phyloP scores from a whole-genome alignment of 2,797 vertebrate species.

The Sebastes melanostomus region DNA sequence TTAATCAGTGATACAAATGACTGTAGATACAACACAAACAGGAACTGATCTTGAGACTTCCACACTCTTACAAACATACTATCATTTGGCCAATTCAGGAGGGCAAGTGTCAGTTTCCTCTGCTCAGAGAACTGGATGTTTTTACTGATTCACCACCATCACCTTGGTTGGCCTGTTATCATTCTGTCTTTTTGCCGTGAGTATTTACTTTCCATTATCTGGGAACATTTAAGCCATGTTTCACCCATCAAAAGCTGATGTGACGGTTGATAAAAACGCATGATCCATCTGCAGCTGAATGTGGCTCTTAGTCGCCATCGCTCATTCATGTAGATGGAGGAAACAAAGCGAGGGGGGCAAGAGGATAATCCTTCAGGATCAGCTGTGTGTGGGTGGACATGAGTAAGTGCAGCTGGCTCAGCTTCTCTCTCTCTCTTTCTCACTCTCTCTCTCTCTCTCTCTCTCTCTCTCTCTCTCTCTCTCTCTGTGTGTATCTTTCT shows the following conservation, averaged over 20 bases:
- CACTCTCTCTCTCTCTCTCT: not conserved
- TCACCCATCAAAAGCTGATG: constrained; percentile 26
- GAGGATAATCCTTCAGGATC: constrained; percentile 78
- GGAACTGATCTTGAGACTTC: not conserved
- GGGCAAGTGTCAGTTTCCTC: not conserved
- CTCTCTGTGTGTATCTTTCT: too few species aligned
- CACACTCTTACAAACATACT: not conserved
- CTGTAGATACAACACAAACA: not conserved
- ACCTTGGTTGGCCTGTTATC: not conserved
- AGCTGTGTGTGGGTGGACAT: constrained; percentile 80
- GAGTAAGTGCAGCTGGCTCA: constrained; percentile 72
- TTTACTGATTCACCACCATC: not conserved
- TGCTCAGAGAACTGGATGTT: not conserved
- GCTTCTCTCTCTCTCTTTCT: constrained; percentile 24
- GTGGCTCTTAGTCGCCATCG: constrained; percentile 37
- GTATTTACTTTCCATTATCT: constrained; percentile 15
- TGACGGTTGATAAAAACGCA: constrained; percentile 40
- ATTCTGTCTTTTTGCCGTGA: not conserved
- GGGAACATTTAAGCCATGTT: constrained; percentile 15
- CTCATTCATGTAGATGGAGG: constrained; percentile 61
- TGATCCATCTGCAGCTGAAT: constrained; percentile 45
- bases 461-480: not conserved
- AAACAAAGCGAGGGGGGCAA: constrained; percentile 46
- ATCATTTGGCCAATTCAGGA: not conserved
- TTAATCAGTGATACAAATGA: not conserved